Evolutionary conservation across 2,888 invertebrate species (phyloP), one percentile per base, ranked within the genome.

Genomic region (Apodemia arnacis): DNA sequence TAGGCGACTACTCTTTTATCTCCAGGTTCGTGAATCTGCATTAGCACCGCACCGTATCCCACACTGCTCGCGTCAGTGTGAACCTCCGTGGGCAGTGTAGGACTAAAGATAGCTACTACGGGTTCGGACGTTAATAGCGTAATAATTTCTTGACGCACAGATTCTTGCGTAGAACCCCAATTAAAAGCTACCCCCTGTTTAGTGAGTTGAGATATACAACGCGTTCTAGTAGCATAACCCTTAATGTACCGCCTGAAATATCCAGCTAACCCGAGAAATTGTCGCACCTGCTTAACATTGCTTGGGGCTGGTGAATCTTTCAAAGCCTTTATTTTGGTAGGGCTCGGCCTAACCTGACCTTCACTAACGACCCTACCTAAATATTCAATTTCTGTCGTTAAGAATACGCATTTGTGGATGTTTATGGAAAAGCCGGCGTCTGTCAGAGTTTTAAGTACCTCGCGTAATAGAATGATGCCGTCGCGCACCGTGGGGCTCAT

Each of bases 341-440:
- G 85, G 11, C 85, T 88, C 76, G 89, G 90, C 59, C 80, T 84
- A 24, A 92, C 89, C 83, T 92, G 87, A 88, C 89, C 83, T 1
- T 84, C 10, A 34, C 86, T 80, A 15, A 90, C 79, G 0, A 85
- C 31, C 0, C 92, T 21, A 0, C 92, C 90, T 70, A 93, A 80
- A 38, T 92, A 93, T 27, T 93, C 90, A 0, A 93, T 75, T 59
- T 91, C 87, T 0, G 80, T 80, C 0, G 54, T 54, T 7, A 93
- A 54, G 66, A 92, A 93, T 0, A 87, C 66, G 27, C 93, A 92
- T 41, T 91, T 93, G 10, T 66, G 72, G 0, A 93, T 21, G 15
- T 92, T 92, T 0, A 93, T 82, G 0, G 88, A 92, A 81, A 92
- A 91, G 0, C 92, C 91, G 0, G 92, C 89, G 1, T 49, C 11